phyloP scores from a whole-genome alignment of 2,888 invertebrate genomes.

The Eutolmus rufibarbis region DNA sequence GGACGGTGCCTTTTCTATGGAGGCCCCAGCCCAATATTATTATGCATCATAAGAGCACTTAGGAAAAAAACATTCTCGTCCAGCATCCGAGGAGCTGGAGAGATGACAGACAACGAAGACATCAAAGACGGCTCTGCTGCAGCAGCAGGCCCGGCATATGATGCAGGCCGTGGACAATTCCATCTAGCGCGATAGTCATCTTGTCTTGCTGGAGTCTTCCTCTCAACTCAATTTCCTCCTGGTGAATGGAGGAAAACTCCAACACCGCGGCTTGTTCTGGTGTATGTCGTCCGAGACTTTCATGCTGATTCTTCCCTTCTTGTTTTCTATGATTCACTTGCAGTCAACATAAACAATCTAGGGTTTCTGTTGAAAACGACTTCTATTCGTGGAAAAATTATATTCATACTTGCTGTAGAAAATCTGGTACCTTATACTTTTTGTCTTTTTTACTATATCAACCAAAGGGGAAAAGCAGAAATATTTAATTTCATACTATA shows the following conservation, averaged over 20 bases:
- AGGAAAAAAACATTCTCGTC: not conserved
- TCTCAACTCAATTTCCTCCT: not conserved
- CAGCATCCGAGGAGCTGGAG: not conserved
- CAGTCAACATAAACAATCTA: not conserved
- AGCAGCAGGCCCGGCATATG: not conserved
- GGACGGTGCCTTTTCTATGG: not conserved
- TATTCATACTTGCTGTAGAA: not conserved
- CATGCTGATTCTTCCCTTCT: not conserved
- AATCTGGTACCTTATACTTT: not conserved
- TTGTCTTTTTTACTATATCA: not conserved
- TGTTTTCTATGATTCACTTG: not conserved
- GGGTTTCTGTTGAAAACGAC: not conserved
- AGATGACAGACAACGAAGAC: not conserved
- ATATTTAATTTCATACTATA: not conserved
- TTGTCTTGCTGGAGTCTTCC: not conserved
- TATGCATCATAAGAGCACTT: constrained; percentile 3
- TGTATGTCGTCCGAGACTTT: not conserved
- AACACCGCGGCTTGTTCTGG: not conserved
- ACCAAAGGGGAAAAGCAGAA: not conserved
- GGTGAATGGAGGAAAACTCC: constrained; percentile 3
- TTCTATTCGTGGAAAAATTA: not conserved
- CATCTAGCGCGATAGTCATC: not conserved
- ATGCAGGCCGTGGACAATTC: not conserved
- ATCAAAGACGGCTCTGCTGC: not conserved
- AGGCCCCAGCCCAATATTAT: not conserved